A percentile compares a stretch with the other conserved stretches of the same genome.
These are phyloP conservation scores for Poecile atricapillus DNA, from an alignment of 2,113 vertebrate genomes.

Conservation along the genomic window DNA sequence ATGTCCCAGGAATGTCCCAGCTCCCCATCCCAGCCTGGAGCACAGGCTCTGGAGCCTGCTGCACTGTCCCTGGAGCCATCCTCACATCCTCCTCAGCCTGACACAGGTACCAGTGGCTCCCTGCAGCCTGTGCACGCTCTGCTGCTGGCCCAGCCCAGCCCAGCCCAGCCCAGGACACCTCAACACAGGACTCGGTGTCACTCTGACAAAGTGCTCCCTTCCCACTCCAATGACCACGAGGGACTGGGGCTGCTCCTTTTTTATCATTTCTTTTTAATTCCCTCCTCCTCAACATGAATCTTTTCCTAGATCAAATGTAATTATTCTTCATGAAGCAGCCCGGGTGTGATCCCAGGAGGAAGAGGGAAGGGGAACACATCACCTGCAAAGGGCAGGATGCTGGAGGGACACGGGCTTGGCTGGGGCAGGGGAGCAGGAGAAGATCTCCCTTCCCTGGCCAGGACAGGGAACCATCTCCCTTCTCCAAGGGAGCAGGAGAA, in stretches of 20 bases:
- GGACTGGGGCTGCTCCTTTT: background rate
- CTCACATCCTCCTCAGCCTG: background rate
- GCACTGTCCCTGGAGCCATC: background rate
- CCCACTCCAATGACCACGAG: conserved; percentile 34
- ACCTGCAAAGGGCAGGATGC: background rate
- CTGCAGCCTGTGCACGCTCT: background rate
- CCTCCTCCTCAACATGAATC: conserved; percentile 18
- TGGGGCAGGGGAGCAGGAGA: background rate
- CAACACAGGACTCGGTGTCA: background rate
- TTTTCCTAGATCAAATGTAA: conserved; percentile 25
- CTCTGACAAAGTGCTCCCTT: conserved; percentile 41
- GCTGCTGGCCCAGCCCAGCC: background rate
- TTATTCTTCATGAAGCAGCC: conserved; percentile 23
- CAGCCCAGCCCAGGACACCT: background rate
- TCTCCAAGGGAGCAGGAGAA: background rate
- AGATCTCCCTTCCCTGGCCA: background rate
- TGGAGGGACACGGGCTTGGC: background rate
- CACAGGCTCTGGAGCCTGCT: background rate
- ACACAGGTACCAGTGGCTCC: background rate
- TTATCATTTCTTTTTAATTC: conserved; percentile 40
- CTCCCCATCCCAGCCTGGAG: background rate
- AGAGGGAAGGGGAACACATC: background rate
- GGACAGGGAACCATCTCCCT: background rate
- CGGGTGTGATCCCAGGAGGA: background rate
- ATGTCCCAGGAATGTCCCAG: background rate